Conservation (phyloP, 1,140 invertebrate genomes). For the Hylaeus volcanicus region DNA sequence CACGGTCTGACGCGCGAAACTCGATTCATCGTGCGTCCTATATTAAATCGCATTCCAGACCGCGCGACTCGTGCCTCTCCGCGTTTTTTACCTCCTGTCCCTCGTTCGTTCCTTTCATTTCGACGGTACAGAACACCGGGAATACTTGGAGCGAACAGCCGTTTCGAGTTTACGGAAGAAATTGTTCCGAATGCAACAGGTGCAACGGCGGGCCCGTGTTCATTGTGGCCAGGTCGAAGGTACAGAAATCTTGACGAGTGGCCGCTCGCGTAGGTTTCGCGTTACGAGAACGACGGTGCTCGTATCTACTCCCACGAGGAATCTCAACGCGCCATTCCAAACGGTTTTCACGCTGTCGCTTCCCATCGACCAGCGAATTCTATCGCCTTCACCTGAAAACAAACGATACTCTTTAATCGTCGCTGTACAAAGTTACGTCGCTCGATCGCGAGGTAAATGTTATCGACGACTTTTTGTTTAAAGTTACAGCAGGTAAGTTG, state of each 20-base stretch:
- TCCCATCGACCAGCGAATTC: slow-evolving; percentile 7
- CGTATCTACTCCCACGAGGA: slow-evolving; percentile 50
- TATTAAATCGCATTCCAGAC: background rate
- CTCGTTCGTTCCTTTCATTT: background rate
- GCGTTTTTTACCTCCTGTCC: background rate
- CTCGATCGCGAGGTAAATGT: too few relatives aligned
- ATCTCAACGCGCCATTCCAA: slow-evolving; percentile 46
- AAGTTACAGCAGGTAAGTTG: too few relatives aligned
- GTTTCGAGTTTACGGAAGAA: slow-evolving; percentile 26
- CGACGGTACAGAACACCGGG: too few relatives aligned
- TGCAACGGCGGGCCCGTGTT: slow-evolving; percentile 25
- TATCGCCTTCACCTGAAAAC: slow-evolving; percentile 40
- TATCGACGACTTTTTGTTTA: too few relatives aligned
- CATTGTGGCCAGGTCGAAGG: background rate
- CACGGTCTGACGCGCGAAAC: background rate
- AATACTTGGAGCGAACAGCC: background rate
- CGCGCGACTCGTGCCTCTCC: background rate
- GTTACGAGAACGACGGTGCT: background rate
- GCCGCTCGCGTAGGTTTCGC: background rate
- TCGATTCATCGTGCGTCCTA: background rate
- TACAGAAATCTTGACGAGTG: background rate
- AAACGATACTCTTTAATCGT: slow-evolving; percentile 14
- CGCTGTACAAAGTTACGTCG: too few relatives aligned
- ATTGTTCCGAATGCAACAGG: slow-evolving; percentile 49
- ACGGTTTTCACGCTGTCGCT: slow-evolving; percentile 52